phyloP scores from a whole-genome alignment of 2,888 invertebrate genomes.

The Deilephila elpenor region DNA sequence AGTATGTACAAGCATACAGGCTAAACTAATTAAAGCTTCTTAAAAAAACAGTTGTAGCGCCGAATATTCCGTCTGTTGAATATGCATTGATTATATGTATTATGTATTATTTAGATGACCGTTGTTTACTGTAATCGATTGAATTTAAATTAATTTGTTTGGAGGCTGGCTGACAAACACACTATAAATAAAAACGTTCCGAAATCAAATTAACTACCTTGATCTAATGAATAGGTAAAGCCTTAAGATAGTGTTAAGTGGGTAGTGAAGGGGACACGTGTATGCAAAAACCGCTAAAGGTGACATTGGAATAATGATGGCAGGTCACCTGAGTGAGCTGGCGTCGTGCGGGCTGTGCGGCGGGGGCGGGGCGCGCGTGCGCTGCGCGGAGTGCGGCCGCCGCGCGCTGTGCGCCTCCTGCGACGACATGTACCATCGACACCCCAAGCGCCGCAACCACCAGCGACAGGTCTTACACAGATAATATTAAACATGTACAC shows the following conservation, averaged over 20 bases:
- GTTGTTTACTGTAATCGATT: neutral
- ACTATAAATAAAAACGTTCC: constrained; percentile 1
- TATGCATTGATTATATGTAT: neutral
- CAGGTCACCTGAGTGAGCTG: constrained; percentile 81
- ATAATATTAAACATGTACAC: too few relatives aligned
- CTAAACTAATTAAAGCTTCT: too few relatives aligned
- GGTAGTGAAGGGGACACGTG: constrained; percentile 20
- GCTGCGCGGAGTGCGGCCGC: constrained; percentile 92
- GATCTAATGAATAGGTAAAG: constrained; percentile 9
- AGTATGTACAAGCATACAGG: too few relatives aligned
- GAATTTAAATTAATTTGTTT: neutral
- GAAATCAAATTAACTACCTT: neutral
- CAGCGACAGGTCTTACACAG: constrained; percentile 87
- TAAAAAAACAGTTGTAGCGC: too few relatives aligned
- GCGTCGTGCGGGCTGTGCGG: constrained; percentile 94
- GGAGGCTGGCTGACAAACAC: neutral
- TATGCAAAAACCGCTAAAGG: constrained; percentile 10
- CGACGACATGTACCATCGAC: constrained; percentile 97
- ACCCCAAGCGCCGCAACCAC: constrained; percentile 94
- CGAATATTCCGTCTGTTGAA: neutral
- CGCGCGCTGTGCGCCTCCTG: constrained; percentile 95
- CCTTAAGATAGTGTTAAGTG: constrained; percentile 13
- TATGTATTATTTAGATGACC: neutral
- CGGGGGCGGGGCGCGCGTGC: constrained; percentile 90
- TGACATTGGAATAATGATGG: constrained; percentile 15